Percentiles rank a stretch among this genome's conserved stretches.
These are phyloP conservation scores for Papilio demoleus DNA, from an alignment of 2,888 invertebrate genomes.

Conservation along the genomic window DNA sequence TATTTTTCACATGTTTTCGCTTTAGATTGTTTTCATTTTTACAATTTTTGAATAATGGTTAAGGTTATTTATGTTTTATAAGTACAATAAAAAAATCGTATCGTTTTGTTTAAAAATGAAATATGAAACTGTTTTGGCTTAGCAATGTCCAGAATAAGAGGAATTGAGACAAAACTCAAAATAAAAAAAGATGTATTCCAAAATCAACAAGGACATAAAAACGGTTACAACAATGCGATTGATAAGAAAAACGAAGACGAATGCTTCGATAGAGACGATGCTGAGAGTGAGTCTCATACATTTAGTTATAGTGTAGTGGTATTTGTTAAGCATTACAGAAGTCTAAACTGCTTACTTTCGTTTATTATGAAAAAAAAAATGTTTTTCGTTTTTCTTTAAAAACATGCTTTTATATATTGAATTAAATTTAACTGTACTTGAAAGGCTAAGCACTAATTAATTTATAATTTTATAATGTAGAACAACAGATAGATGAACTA, in stretches of 20 bases:
- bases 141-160: constrained; percentile 73
- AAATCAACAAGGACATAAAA: constrained; percentile 59
- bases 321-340: no score
- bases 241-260: constrained; percentile 63
- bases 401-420: not conserved
- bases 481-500: constrained; percentile 72
- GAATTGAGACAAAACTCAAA: constrained; percentile 69
- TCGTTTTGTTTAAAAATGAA: constrained; percentile 28
- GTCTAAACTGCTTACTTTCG: no score
- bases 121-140: constrained; percentile 36
- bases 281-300: constrained; percentile 65
- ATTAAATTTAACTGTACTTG: not conserved
- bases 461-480: constrained; percentile 52
- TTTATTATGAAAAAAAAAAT: no score
- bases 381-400: not conserved
- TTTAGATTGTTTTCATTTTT: constrained; percentile 34
- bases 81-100: constrained; percentile 30
- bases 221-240: constrained; percentile 59
- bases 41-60: constrained; percentile 13
- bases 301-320: constrained; percentile 11
- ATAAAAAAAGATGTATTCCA: constrained; percentile 48
- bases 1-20: constrained; percentile 36
- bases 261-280: constrained; percentile 62
- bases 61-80: constrained; percentile 12
- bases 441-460: not conserved